These are phyloP conservation scores for Thysanoteuthis rhombus DNA, from an alignment of 2,888 invertebrate genomes.

Conservation along the genomic window DNA sequence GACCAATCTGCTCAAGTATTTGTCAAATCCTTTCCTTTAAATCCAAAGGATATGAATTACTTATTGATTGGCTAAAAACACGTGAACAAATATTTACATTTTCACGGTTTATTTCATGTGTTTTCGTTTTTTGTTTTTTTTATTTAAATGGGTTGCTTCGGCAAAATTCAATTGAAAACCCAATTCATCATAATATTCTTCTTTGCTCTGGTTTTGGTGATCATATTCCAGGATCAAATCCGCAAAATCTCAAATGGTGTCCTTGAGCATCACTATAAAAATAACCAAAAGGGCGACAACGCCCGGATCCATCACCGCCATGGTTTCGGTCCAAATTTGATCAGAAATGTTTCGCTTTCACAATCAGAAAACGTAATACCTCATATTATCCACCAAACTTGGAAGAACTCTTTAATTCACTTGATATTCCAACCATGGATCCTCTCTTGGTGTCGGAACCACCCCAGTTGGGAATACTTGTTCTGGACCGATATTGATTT, in stretches of 20 bases:
- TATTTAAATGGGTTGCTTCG: neutral
- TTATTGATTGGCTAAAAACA: too few relatives aligned
- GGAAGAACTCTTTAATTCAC: neutral
- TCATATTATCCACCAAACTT: neutral
- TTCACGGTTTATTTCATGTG: too few relatives aligned
- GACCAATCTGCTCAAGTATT: too few relatives aligned
- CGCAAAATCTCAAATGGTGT: neutral
- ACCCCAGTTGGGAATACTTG: constrained; percentile 32
- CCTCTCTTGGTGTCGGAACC: constrained; percentile 23
- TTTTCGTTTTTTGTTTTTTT: neutral
- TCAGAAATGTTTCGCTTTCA: neutral
- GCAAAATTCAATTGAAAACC: neutral
- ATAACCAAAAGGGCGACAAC: neutral
- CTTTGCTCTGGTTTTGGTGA: neutral
- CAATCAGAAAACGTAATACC: neutral
- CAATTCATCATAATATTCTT: neutral
- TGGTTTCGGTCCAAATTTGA: neutral
- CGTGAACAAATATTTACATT: too few relatives aligned
- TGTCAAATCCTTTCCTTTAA: too few relatives aligned
- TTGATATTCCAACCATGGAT: neutral
- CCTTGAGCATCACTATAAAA: neutral
- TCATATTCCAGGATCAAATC: neutral
- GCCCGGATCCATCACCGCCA: neutral
- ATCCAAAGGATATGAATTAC: too few relatives aligned
- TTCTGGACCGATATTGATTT: constrained; percentile 29